Conservation (phyloP, 2,113 vertebrate genomes). For the Erythrocercus mccallii region DNA sequence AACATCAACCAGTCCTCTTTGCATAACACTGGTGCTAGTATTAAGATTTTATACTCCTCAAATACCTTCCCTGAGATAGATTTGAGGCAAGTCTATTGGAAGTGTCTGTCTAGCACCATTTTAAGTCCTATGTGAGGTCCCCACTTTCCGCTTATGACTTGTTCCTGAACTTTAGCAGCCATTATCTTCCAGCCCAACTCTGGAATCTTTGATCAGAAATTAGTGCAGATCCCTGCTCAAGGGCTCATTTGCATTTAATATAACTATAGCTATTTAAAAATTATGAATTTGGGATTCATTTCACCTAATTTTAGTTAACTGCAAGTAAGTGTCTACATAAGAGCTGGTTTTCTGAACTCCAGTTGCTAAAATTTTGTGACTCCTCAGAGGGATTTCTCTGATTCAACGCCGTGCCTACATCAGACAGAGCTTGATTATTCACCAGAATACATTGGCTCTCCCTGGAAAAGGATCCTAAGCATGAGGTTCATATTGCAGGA, state of each 20-base stretch:
- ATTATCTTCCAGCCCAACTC: not conserved
- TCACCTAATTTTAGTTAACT: not conserved
- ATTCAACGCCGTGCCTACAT: not conserved
- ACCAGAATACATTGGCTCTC: not conserved
- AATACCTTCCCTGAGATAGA: not conserved
- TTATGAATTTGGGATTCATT: not conserved
- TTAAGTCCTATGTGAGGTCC: not conserved
- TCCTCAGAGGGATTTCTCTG: not conserved
- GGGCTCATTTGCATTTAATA: not conserved
- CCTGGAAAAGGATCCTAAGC: not conserved
- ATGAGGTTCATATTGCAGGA: not conserved
- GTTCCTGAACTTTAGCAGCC: not conserved
- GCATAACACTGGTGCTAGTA: not conserved
- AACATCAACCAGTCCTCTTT: not conserved
- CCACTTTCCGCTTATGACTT: not conserved
- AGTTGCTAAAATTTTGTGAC: not conserved
- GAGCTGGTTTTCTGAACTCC: not conserved
- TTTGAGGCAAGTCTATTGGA: not conserved
- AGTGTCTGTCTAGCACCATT: not conserved
- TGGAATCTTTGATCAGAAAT: not conserved
- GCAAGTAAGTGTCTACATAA: not conserved
- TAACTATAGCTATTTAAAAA: not conserved
- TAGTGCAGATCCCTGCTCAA: not conserved
- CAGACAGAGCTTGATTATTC: not conserved
- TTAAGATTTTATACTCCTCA: not conserved